A percentile compares a stretch with the other conserved stretches of the same genome.
phyloP scores from a whole-genome alignment of 2,888 invertebrate species.

The Athetis lepigone region DNA sequence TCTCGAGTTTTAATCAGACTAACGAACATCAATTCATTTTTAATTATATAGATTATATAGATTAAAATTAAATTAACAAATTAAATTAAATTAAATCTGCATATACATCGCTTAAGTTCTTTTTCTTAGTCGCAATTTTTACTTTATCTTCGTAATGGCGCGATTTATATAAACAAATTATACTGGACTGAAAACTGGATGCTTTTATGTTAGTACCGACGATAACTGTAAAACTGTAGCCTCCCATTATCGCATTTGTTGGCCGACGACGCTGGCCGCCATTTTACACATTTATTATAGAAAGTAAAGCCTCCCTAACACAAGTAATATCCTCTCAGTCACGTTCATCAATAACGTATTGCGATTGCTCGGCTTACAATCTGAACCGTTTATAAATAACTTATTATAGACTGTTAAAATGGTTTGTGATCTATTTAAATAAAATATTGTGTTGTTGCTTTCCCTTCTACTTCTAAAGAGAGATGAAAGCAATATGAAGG shows the following conservation, averaged over 20 bases:
- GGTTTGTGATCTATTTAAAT: background rate
- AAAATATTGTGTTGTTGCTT: background rate
- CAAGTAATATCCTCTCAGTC: conserved; percentile 45
- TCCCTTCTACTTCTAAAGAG: background rate
- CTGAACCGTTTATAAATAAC: conserved; percentile 46
- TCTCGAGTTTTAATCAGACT: too few relatives aligned
- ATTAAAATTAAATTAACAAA: too few relatives aligned
- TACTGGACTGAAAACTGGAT: background rate
- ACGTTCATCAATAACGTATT: conserved; percentile 50
- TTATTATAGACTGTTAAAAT: conserved; percentile 33
- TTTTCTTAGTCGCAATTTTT: background rate
- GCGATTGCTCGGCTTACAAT: conserved; percentile 45
- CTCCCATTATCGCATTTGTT: background rate
- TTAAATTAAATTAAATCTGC: too few relatives aligned
- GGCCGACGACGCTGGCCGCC: too few relatives aligned
- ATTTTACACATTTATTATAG: conserved; percentile 29
- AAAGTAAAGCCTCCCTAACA: conserved; percentile 25
- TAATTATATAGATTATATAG: too few relatives aligned
- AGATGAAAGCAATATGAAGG: background rate
- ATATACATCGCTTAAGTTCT: too few relatives aligned
- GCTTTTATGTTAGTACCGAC: background rate
- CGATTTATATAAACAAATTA: background rate
- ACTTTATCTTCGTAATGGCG: background rate
- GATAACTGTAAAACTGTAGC: background rate
- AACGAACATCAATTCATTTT: too few relatives aligned